phyloP scores from a whole-genome alignment of 2,797 vertebrate genomes.

The Amblyopsis hoosieri region DNA sequence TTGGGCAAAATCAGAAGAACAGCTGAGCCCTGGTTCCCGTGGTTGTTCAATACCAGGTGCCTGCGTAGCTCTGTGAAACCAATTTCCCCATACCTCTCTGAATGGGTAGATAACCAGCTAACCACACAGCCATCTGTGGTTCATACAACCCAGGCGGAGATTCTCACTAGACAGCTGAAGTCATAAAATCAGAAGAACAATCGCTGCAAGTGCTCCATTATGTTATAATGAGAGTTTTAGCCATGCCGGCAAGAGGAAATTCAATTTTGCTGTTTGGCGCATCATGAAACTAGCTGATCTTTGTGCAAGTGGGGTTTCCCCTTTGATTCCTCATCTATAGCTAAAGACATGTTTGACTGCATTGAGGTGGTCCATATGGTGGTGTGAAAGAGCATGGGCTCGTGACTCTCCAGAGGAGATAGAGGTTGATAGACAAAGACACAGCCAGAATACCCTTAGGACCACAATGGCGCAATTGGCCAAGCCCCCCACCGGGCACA shows the following conservation, averaged over 20 bases:
- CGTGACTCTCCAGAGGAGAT: constrained; percentile 70
- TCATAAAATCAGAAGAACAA: constrained; percentile 41
- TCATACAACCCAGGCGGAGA: constrained; percentile 4
- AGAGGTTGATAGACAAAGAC: constrained; percentile 75
- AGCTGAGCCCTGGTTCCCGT: constrained; percentile 65
- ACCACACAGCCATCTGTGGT: constrained; percentile 48
- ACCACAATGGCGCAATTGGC: constrained; percentile 68
- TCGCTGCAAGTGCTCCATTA: constrained; percentile 33
- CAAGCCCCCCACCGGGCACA: constrained; percentile 66
- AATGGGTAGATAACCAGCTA: not conserved
- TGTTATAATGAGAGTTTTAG: constrained; percentile 10
- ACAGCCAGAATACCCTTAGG: constrained; percentile 67
- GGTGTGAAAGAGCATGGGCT: constrained; percentile 55
- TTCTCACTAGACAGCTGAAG: constrained; percentile 56
- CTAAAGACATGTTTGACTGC: constrained; percentile 69
- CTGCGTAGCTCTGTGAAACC: constrained; percentile 36
- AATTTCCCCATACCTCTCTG: constrained; percentile 9
- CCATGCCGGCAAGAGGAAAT: constrained; percentile 11
- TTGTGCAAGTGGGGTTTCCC: constrained; percentile 39
- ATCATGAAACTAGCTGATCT: constrained; percentile 37
- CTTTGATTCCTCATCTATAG: constrained; percentile 50
- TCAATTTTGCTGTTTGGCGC: constrained; percentile 10
- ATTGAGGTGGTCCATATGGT: constrained; percentile 73
- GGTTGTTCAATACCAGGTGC: constrained; percentile 50
- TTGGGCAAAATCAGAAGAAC: constrained; percentile 49